Percentiles rank a stretch among this genome's conserved stretches.
These are phyloP conservation scores for Lithobates sylvaticus DNA, from an alignment of 2,797 vertebrate species.

Conservation along the genomic window DNA sequence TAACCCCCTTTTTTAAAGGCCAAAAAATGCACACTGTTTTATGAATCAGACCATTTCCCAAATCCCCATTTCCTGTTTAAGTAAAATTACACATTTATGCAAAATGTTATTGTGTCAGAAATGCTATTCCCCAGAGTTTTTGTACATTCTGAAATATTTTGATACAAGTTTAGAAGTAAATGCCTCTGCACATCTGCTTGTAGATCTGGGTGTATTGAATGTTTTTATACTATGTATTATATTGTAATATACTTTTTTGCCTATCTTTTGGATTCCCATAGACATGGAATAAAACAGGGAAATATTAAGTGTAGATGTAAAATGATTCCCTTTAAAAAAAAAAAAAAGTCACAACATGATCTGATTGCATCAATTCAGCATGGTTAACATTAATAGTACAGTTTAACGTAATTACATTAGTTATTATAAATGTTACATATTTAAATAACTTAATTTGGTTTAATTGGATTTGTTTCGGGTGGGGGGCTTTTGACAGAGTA, in stretches of 20 bases:
- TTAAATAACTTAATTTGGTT: too few species aligned
- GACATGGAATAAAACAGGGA: conserved; percentile 43
- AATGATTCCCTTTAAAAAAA: too few species aligned
- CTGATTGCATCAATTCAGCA: too few species aligned
- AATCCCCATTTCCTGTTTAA: conserved; percentile 48
- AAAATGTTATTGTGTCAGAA: conserved; percentile 53
- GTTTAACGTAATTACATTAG: too few species aligned
- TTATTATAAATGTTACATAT: too few species aligned
- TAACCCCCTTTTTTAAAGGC: conserved; percentile 6
- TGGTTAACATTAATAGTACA: too few species aligned
- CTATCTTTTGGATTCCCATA: conserved; percentile 37
- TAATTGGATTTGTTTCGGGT: too few species aligned
- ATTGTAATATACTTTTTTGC: conserved; percentile 26
- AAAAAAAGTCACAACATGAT: too few species aligned
- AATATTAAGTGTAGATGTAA: conserved; percentile 13
- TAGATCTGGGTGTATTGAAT: conserved; percentile 8
- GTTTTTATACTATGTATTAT: conserved; percentile 14
- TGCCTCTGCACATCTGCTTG: conserved; percentile 38
- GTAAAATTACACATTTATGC: conserved; percentile 50
- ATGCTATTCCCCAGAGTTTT: conserved; percentile 28
- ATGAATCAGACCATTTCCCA: conserved; percentile 43
- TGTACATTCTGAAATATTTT: conserved; percentile 45
- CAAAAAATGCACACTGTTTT: conserved; percentile 28
- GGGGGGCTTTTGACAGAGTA: too few species aligned
- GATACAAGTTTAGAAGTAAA: conserved; percentile 13